Conservation (phyloP, 2,888 invertebrate genomes). For the Ichneumoninae sp. region DNA sequence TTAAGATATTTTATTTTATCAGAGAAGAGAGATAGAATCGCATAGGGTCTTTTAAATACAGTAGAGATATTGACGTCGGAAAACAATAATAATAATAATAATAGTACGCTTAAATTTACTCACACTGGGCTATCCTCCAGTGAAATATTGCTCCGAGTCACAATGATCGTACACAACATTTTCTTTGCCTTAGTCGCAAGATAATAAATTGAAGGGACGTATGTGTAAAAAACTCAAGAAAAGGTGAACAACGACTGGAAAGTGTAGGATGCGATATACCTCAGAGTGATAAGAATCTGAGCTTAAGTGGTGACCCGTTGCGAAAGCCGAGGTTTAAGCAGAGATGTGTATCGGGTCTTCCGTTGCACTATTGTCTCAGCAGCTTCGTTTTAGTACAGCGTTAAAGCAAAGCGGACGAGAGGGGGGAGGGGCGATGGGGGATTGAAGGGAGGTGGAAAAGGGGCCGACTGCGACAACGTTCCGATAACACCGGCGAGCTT, state of each 20-base stretch:
- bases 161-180: too few species aligned
- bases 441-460: slow-evolving; percentile 9
- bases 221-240: not conserved
- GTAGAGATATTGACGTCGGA: too few species aligned
- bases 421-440: not conserved
- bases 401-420: slow-evolving; percentile 35
- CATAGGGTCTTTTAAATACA: too few species aligned
- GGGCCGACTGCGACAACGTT: slow-evolving; percentile 32
- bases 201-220: not conserved
- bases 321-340: slow-evolving; percentile 39
- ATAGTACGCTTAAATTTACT: too few species aligned
- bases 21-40: too few species aligned
- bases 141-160: too few species aligned
- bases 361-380: slow-evolving; percentile 45
- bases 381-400: slow-evolving; percentile 24
- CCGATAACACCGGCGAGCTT: slow-evolving; percentile 62
- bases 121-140: too few species aligned
- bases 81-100: too few species aligned
- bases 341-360: slow-evolving; percentile 49
- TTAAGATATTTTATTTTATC: too few species aligned
- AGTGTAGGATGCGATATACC: not conserved
- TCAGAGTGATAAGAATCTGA: slow-evolving; percentile 4
- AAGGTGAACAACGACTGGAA: slow-evolving; percentile 4
- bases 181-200: too few species aligned
- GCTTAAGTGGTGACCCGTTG: not conserved